Evolutionary conservation across 2,113 vertebrate genomes (phyloP).

Genomic region (Pangasianodon gigas): DNA sequence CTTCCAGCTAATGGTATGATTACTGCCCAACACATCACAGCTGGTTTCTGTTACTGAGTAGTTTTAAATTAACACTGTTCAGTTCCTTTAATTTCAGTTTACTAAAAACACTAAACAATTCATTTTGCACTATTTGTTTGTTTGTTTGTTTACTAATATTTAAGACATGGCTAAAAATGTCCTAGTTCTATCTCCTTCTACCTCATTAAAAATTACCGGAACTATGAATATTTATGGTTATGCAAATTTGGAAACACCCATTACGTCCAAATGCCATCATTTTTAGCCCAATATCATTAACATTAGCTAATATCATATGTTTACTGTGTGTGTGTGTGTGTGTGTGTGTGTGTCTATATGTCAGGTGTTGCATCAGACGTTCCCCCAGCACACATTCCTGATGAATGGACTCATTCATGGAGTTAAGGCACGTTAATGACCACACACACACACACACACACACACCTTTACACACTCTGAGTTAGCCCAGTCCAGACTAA

Average conservation of each 20-base stretch:
- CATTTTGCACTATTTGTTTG: background rate
- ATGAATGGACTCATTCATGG: constrained; percentile 93
- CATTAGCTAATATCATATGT: background rate
- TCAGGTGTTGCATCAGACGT: constrained; percentile 87
- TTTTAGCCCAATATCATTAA: background rate
- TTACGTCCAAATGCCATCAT: background rate
- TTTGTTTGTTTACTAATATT: background rate
- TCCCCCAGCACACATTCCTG: constrained; percentile 90
- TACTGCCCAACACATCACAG: no score
- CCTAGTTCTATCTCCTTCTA: background rate
- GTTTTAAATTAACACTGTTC: no score
- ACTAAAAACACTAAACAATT: background rate
- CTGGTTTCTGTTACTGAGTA: background rate
- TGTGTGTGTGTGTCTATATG: constrained; percentile 21
- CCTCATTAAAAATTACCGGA: no score
- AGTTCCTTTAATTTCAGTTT: no score
- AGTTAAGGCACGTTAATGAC: constrained; percentile 79
- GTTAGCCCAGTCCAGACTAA: no score
- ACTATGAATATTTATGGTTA: background rate
- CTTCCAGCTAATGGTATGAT: background rate
- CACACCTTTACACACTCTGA: background rate
- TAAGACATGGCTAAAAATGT: background rate
- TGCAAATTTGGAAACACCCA: background rate
- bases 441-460: background rate
- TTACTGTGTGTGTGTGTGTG: background rate